Percentiles rank a stretch among this genome's conserved stretches.
phyloP scores from a whole-genome alignment of 2,797 vertebrate species.

The Knipowitschia caucasica region DNA sequence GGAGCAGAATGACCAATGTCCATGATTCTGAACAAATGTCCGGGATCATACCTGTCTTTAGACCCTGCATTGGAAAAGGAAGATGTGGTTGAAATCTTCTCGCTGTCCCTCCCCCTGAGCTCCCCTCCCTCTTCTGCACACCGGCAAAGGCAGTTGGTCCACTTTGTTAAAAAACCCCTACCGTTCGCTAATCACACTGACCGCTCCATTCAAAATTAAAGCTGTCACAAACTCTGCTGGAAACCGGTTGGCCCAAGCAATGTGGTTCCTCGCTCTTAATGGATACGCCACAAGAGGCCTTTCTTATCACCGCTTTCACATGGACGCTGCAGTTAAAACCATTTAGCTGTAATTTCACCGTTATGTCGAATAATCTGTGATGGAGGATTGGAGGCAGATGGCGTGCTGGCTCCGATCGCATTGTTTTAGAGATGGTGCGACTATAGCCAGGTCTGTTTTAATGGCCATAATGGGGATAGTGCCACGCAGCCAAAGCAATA shows the following conservation, averaged over 20 bases:
- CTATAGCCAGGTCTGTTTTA: constrained; percentile 6
- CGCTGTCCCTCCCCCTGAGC: constrained; percentile 28
- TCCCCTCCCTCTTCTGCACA: constrained; percentile 45
- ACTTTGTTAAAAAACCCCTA: constrained; percentile 62
- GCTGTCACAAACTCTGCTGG: constrained; percentile 65
- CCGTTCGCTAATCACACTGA: constrained; percentile 69
- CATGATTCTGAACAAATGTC: too few relatives aligned
- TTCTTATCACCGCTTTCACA: constrained; percentile 50
- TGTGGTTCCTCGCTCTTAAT: constrained; percentile 55
- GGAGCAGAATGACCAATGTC: too few relatives aligned
- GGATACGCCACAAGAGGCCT: constrained; percentile 48
- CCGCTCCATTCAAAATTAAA: constrained; percentile 69
- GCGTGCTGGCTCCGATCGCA: neutral
- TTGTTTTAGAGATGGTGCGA: constrained; percentile 1
- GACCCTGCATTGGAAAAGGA: too few relatives aligned
- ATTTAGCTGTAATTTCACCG: constrained; percentile 14
- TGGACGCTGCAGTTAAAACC: constrained; percentile 12
- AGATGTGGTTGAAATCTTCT: constrained; percentile 32
- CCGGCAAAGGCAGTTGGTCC: constrained; percentile 49
- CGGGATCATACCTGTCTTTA: constrained; percentile 11
- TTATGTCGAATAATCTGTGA: constrained; percentile 14
- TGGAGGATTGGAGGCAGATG: constrained; percentile 8
- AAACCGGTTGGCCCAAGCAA: constrained; percentile 42
- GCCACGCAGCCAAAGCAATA: neutral
- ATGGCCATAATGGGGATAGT: neutral